These are phyloP conservation scores for Polypterus bichir DNA, from an alignment of 2,113 vertebrate species.

Conservation along the genomic window DNA sequence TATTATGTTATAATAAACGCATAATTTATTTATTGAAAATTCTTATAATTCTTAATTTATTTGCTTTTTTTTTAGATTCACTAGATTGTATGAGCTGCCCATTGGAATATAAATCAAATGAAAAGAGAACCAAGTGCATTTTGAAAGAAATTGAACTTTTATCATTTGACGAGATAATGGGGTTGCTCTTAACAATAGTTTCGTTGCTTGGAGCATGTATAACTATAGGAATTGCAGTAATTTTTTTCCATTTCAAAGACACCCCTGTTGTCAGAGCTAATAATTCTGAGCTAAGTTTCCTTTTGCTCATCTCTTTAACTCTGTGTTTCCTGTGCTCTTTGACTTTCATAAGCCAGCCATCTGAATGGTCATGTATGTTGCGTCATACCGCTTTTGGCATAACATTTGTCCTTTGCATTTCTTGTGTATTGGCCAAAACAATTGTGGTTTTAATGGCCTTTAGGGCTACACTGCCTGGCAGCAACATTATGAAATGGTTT, in stretches of 20 bases:
- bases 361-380: conserved; percentile 4
- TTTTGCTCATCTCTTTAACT: background rate
- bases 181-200: background rate
- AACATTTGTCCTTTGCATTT: conserved; percentile 41
- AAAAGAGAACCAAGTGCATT: background rate
- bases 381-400: conserved; percentile 3
- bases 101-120: conserved; percentile 1
- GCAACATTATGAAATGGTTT: conserved; percentile 43
- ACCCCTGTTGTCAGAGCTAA: conserved; percentile 3
- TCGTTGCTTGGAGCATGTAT: conserved; percentile 2
- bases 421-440: conserved; percentile 44
- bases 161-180: conserved; percentile 1
- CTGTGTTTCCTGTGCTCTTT: conserved; percentile 4
- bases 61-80: background rate
- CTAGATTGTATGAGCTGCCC: background rate
- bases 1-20: no score
- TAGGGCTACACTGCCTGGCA: conserved; percentile 36
- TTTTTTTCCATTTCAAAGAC: background rate
- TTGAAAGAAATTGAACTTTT: conserved; percentile 1
- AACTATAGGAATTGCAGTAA: background rate
- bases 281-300: conserved; percentile 5
- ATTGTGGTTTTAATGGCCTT: conserved; percentile 47
- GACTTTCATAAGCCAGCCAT: conserved; percentile 4
- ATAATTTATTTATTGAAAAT: no score
- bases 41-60: no score